These are phyloP conservation scores for Xestia ashworthii DNA, from an alignment of 2,888 invertebrate genomes.

Conservation along the genomic window DNA sequence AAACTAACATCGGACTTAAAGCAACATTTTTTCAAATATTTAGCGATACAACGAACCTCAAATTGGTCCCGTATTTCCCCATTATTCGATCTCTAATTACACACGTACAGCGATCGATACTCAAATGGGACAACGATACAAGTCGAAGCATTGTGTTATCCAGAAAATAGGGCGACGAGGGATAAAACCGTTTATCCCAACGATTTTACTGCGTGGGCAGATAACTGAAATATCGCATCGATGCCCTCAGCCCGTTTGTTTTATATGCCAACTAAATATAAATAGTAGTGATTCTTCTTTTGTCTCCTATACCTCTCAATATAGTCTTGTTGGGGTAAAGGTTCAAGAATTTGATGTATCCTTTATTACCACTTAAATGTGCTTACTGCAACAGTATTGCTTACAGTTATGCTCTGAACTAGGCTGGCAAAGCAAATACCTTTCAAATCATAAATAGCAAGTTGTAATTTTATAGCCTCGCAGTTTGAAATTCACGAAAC, in stretches of 20 bases:
- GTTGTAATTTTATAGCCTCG: conserved; percentile 5
- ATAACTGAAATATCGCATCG: conserved; percentile 46
- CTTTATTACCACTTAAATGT: neutral
- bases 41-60: neutral
- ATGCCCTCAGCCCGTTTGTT: conserved; percentile 45
- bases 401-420: conserved; percentile 28
- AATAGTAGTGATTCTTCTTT: conserved; percentile 34
- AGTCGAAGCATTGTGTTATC: conserved; percentile 57
- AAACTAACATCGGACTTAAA: neutral
- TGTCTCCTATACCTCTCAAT: neutral
- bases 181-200: conserved; percentile 62
- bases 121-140: conserved; percentile 49
- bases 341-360: conserved; percentile 2
- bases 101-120: conserved; percentile 54
- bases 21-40: neutral
- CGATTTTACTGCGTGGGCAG: conserved; percentile 57
- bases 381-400: conserved; percentile 16
- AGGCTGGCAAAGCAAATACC: conserved; percentile 20
- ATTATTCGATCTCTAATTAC: conserved; percentile 42
- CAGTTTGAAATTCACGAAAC: conserved; percentile 7
- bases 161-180: conserved; percentile 69
- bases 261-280: conserved; percentile 33
- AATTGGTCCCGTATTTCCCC: neutral
- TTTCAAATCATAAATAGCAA: conserved; percentile 17
- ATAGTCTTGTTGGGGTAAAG: conserved; percentile 5